Base-by-base conservation (phyloP, 1,140 invertebrate genomes). In the Penaeus vannamei region DNA sequence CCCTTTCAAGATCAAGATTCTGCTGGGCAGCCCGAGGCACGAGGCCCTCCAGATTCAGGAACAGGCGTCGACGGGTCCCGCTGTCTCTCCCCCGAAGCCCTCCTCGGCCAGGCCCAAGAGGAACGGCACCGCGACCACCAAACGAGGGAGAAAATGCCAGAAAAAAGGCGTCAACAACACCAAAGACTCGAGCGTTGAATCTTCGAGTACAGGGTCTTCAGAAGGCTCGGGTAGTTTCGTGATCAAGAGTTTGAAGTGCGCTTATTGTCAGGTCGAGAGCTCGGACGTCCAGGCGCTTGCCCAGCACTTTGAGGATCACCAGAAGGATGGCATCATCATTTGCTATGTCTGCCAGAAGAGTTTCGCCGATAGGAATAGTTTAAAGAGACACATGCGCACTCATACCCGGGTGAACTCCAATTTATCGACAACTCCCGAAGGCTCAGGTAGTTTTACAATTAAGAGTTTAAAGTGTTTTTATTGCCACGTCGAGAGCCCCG, bases 331-430 rank as follows among this genome's bases (percentile, higher is more conserved):
- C 20, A 69, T 90, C 4, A 86, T 90, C 46, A 87, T 90, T 20
- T 90, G 89, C 36, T 90, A 86, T 61, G 84, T 86, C 69, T 90
- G 89, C 77, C 89, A 90, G 46, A 90, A 90, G 79, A 86, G 89
- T 76, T 90, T 90, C 87, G 81, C 85, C 94, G 86, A 96, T 94
- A 92, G 94, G 95, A 92, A 96, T 96, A 94, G 96, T 85, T 93
- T 97, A 81, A 95, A 96, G 85, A 93, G 96, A 89, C 96, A 97
- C 93, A 95, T 96, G 77, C 76, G 92, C 26, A 91, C 90, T 23
- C 93, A 93, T 83, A 92, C 91, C n/a, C 91, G 92, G 61, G 91
- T 92, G 53, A 53, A 53, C 17, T 53, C 53, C 17, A 53, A 17
- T 12, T 53, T 53, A 53, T 53, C 53, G 53, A 72, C 69, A 14